These are phyloP conservation scores for Bovichtus diacanthus DNA, from an alignment of 2,797 vertebrate genomes.

Conservation along the genomic window DNA sequence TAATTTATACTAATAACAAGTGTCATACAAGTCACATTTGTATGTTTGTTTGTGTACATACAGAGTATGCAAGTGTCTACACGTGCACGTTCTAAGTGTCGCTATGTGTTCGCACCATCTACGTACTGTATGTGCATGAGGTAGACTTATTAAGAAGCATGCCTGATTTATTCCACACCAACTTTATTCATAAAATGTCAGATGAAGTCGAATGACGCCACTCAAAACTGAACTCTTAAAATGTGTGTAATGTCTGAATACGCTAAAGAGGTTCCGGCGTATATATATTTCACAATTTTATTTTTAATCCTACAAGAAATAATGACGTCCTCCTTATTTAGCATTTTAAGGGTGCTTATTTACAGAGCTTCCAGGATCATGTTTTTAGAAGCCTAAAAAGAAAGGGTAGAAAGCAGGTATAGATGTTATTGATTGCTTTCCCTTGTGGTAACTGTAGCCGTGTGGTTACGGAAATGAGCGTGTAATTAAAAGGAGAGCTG, in stretches of 20 bases:
- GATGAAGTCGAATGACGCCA: neutral
- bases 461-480: constrained; percentile 30
- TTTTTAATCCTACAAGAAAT: neutral
- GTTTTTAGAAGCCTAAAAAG: constrained; percentile 3
- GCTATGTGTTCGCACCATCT: neutral
- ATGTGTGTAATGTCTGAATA: neutral
- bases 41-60: neutral
- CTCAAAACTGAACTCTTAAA: neutral
- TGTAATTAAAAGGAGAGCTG: constrained; percentile 28
- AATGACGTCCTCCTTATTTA: neutral
- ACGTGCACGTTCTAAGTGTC: neutral
- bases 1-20: constrained; percentile 55
- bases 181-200: neutral
- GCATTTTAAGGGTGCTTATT: neutral
- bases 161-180: neutral
- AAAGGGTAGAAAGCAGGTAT: constrained; percentile 8
- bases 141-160: neutral
- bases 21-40: constrained; percentile 25
- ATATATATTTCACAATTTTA: neutral
- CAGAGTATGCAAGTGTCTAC: neutral
- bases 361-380: neutral
- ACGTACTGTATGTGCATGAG: neutral
- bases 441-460: constrained; percentile 30
- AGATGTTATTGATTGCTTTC: constrained; percentile 43
- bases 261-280: neutral